These are phyloP conservation scores for Chlorospingus flavigularis DNA, from an alignment of 2,797 vertebrate genomes.

Conservation along the genomic window DNA sequence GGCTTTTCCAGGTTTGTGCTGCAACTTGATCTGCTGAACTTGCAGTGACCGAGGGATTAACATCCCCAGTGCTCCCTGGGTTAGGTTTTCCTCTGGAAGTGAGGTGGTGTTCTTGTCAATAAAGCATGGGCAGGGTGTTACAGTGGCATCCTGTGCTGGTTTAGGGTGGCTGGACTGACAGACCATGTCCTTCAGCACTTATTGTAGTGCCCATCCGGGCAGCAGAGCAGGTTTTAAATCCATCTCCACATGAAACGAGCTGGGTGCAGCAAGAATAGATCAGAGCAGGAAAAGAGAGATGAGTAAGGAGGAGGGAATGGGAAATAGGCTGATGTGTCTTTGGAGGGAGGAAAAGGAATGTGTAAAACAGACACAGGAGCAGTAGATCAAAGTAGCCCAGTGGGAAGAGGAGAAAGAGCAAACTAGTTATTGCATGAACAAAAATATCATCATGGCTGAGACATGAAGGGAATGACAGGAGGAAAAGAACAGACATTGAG, in stretches of 20 bases:
- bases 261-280: constrained; percentile 46
- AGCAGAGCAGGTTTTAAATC: constrained; percentile 1
- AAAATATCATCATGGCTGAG: constrained; percentile 39
- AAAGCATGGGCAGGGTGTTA: neutral
- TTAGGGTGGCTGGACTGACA: neutral
- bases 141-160: neutral
- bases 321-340: constrained; percentile 41
- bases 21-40: neutral
- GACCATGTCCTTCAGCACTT: neutral
- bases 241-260: neutral
- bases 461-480: constrained; percentile 43
- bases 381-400: constrained; percentile 55
- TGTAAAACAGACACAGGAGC: constrained; percentile 25
- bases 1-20: neutral
- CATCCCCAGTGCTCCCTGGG: neutral
- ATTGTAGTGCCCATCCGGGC: neutral
- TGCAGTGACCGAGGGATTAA: neutral
- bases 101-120: neutral
- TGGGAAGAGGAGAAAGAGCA: constrained; percentile 58
- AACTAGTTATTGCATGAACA: constrained; percentile 45
- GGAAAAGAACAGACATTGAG: constrained; percentile 16
- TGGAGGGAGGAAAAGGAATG: constrained; percentile 39
- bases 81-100: neutral
- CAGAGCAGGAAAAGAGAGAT: constrained; percentile 33
- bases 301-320: constrained; percentile 37